Base-by-base conservation (phyloP, 23 tunicate genomes). In the Ciona savignyi region DNA sequence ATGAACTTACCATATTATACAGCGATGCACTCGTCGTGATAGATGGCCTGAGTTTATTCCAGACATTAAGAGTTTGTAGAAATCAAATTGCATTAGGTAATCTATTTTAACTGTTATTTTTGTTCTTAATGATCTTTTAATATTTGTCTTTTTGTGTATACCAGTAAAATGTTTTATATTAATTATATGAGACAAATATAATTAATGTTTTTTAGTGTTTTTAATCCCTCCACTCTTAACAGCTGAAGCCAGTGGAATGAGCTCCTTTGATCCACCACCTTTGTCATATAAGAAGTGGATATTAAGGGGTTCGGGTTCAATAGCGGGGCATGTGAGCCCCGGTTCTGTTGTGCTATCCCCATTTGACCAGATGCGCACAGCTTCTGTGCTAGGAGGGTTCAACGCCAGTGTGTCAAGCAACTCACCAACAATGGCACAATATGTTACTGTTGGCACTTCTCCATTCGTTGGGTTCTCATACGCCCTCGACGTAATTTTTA, bases 381-480 rank as follows among this genome's bases (percentile, higher is more conserved):
- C 70, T 9, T 82, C 83, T 1, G 70, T 86, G 1, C 29, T 51
- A 4, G 85, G 82, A 27, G 93, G 93, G 0, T 80, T 30, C 65
- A 24, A 34, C 15, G 85, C 81, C 34, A 85, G 80, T 24, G 51
- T 80, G 22, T 66, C 72, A 34, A 60, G 78, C 27, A 34, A 72
- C 23, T 32, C 61, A 1, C 34, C 84, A 21, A 77, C 88, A 25
- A 69, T 89, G 74, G 23, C 70, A 23, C 81, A 80, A 26, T 73
- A 30, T 32, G 80, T 77, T 3, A 42, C 96, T 20, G 64, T 56
- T 22, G 96, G 96, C 0, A 27, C 76, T 27, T 30, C 71, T 9
- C 96, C 88, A 60, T 89, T 75, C 51, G 62, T 86, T 35, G 88
- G 88, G 1, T 89, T 83, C 32, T 86, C 80, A 48, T 86, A 80